Evolutionary conservation across 1,140 invertebrate species (phyloP), one percentile per base, ranked within the genome.

Genomic region (Rhizoglyphus robini): DNA sequence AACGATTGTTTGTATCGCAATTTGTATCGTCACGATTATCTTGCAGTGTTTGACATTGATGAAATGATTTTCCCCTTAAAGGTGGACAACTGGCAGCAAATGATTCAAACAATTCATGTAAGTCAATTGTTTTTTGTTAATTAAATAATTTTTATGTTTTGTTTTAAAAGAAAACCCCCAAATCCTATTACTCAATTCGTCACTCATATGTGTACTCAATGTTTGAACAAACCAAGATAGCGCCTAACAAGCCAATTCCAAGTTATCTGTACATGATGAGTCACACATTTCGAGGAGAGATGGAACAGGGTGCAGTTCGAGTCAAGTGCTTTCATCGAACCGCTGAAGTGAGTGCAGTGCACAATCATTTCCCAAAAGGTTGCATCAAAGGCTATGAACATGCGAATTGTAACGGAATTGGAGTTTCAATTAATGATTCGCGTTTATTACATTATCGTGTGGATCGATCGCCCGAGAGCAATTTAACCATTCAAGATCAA

Each of bases 341-440:
- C 8, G 18, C 8, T 41, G 18, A 11, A 11, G 36, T 41, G 8
- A 41, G 36, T 41, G 36, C 36, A 41, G 36, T 41, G 18, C 36
- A 41, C 36, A 41, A 41, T 41, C 36, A 41, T 41, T 41, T 41
- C 18, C 90, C 90, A 15, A 75, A 93, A 48, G 86, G 87, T 34
- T 94, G 90, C 71, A 74, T 92, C 0, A 87, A 87, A 25, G 84
- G 85, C 18, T n/a, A 13, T 18, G 59, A n/a, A n/a, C 25, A 61
- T 46, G 2, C 2, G 23, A 23, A 25, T 46, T 34, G 27, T 46
- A 18, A 29, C 2, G 27, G 32, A n/a, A 20, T 38, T 2, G 2
- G 1, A 36, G 13, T 31, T 2, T 13, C 13, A 25, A n/a, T 13
- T 3, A n/a, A n/a, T n/a, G 18, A 36, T n/a, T 11, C 31, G 25